Conservation (phyloP, 2,797 vertebrate genomes). For the Muscicapa comitata region DNA sequence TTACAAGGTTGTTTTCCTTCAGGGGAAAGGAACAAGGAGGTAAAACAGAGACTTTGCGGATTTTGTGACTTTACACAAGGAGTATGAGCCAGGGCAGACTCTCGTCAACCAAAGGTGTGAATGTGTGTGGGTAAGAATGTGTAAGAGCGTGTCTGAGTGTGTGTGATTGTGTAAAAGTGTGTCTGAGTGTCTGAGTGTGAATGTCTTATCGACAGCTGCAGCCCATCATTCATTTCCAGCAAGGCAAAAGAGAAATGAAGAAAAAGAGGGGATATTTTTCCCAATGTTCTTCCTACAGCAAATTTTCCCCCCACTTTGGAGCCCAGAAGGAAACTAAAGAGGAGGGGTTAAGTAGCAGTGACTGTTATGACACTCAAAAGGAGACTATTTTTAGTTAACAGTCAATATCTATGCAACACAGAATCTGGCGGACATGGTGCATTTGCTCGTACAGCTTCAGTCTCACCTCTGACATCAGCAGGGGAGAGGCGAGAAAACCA, state of each 20-base stretch:
- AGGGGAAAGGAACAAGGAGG: neutral
- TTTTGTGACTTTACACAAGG: neutral
- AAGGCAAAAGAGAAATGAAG: neutral
- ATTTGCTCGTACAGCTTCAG: neutral
- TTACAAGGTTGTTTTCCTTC: neutral
- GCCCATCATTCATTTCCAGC: neutral
- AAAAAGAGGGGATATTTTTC: neutral
- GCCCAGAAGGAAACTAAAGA: neutral
- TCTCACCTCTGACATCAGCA: neutral
- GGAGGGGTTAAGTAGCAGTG: neutral
- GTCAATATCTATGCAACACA: neutral
- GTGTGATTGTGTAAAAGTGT: neutral
- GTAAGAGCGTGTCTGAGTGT: neutral
- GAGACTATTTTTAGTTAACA: neutral
- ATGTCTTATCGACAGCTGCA: neutral
- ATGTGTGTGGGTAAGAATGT: neutral
- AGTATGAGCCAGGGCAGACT: neutral
- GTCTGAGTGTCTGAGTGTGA: neutral
- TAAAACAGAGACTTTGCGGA: neutral
- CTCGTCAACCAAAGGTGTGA: neutral
- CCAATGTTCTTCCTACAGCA: neutral
- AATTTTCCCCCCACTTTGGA: neutral
- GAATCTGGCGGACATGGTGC: rapidly evolving
- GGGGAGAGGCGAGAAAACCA: neutral
- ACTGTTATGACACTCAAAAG: neutral